phyloP scores from a whole-genome alignment of 1,140 invertebrate genomes.

The Aphidius gifuensis region DNA sequence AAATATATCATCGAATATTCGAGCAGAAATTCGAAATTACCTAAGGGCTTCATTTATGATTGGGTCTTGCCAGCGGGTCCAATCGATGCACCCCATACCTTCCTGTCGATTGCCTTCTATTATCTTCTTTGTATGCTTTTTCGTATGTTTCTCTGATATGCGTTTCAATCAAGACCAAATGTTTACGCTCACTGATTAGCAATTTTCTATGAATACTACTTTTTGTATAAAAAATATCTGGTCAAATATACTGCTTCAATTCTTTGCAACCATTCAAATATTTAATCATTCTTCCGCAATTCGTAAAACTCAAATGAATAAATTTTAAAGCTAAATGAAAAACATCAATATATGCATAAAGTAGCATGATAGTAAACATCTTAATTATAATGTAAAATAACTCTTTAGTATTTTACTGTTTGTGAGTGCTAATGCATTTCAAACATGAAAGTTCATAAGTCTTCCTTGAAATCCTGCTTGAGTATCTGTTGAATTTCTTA shows the following conservation, averaged over 20 bases:
- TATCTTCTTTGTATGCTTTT: slow-evolving; percentile 28
- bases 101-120: slow-evolving; percentile 1
- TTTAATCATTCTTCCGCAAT: background rate
- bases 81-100: slow-evolving; percentile 34
- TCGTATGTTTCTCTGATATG: slow-evolving; percentile 34
- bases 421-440: no score
- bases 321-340: no score
- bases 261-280: background rate
- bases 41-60: background rate
- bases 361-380: no score
- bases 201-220: slow-evolving; percentile 31
- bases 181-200: slow-evolving; percentile 46
- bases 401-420: no score
- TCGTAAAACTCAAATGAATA: no score
- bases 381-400: no score
- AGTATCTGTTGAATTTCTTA: no score
- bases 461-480: no score
- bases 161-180: slow-evolving; percentile 42
- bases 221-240: slow-evolving; percentile 25
- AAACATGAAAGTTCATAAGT: no score
- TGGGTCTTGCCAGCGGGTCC: slow-evolving; percentile 12
- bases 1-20: no score
- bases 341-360: no score
- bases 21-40: no score
- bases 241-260: slow-evolving; percentile 15